Percentiles rank a stretch among this genome's conserved stretches.
Conservation (phyloP, 2,113 vertebrate genomes). For the Sclerurus mexicanus region DNA sequence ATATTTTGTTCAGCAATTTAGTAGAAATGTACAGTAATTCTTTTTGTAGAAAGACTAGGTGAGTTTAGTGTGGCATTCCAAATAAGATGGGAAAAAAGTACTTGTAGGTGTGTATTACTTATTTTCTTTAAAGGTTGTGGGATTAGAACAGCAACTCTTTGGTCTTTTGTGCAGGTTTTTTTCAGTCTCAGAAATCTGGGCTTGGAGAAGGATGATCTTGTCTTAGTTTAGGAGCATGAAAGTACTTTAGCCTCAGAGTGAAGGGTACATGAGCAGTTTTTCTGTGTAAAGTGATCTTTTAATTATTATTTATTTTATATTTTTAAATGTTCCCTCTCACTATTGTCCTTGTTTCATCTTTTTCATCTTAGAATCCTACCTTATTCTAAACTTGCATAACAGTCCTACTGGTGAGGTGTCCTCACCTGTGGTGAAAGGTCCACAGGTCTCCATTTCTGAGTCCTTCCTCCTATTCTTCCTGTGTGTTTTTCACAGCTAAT, state of each 20-base stretch:
- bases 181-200: not conserved
- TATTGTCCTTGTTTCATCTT: not conserved
- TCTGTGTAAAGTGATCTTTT: not conserved
- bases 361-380: not conserved
- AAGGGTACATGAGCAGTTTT: not conserved
- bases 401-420: not conserved
- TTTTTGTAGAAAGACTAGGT: not conserved
- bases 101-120: not conserved
- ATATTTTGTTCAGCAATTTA: not conserved
- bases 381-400: not conserved
- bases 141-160: not conserved
- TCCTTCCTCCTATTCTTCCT: not conserved
- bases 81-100: not conserved
- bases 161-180: not conserved
- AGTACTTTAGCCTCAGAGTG: not conserved
- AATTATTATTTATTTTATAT: not conserved
- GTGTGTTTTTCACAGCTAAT: not conserved
- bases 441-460: not conserved
- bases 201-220: not conserved
- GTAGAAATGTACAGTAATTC: not conserved
- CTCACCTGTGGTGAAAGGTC: not conserved
- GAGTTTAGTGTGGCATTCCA: not conserved
- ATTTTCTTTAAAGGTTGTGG: not conserved
- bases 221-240: not conserved
- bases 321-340: not conserved